Evolutionary conservation across 2,797 vertebrate genomes (phyloP).

Genomic region (Anas acuta): DNA sequence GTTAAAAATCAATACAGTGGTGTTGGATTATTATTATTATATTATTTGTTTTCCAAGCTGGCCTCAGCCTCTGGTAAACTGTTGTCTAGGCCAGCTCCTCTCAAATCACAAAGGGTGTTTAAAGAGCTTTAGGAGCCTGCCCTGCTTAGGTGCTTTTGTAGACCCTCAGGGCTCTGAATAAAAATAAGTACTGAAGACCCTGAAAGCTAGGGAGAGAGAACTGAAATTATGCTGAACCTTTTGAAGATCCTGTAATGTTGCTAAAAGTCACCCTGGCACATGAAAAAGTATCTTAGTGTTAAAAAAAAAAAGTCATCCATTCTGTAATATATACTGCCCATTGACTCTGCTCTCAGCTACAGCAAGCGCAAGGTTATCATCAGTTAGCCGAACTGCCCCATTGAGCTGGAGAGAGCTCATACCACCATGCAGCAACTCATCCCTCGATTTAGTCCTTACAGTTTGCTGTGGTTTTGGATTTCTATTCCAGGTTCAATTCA

Average conservation of each 20-base stretch:
- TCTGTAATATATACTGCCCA: no score
- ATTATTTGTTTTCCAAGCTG: neutral
- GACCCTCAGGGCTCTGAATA: neutral
- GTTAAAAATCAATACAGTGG: neutral
- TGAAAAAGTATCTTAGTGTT: neutral
- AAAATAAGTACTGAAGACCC: neutral
- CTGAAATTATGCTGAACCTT: neutral
- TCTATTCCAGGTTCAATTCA: neutral
- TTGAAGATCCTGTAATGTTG: neutral
- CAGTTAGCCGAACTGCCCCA: accelerated
- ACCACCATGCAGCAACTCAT: neutral
- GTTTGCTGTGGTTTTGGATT: neutral
- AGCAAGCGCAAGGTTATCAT: neutral
- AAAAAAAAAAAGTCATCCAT: neutral
- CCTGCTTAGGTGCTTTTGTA: neutral
- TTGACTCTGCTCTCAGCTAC: neutral
- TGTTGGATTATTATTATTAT: neutral
- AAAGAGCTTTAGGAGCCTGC: neutral
- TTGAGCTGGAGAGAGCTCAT: neutral
- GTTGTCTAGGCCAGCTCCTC: neutral
- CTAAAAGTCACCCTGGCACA: neutral
- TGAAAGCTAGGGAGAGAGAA: neutral
- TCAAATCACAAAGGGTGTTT: neutral
- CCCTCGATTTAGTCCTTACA: accelerated
- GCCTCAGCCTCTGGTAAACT: neutral